phyloP scores from a whole-genome alignment of 1,140 invertebrate genomes.

The Calephelis virginiensis region DNA sequence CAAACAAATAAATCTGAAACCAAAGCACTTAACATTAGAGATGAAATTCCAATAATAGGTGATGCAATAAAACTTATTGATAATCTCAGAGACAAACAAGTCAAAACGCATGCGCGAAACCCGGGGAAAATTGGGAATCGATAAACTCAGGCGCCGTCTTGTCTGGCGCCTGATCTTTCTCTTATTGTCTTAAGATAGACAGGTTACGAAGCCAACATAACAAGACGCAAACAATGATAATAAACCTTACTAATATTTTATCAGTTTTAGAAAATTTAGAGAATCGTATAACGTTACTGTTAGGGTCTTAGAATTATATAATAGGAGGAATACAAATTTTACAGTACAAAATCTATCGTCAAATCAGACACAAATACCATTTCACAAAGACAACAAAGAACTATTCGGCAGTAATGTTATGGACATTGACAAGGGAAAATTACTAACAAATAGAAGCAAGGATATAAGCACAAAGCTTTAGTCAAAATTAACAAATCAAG shows the following conservation, averaged over 20 bases:
- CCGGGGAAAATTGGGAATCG: slow-evolving; percentile 38
- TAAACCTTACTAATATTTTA: no score
- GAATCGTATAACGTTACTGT: no score
- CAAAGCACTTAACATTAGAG: slow-evolving; percentile 5
- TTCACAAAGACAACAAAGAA: no score
- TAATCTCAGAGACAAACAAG: slow-evolving; percentile 43
- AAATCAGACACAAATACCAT: not conserved
- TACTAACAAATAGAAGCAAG: no score
- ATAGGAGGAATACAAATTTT: no score
- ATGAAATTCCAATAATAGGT: slow-evolving; percentile 3
- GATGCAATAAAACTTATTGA: slow-evolving; percentile 6
- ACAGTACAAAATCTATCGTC: not conserved
- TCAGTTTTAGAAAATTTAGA: no score
- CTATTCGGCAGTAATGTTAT: no score
- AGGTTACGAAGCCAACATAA: not conserved
- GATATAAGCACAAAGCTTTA: no score
- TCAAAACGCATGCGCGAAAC: slow-evolving; percentile 46
- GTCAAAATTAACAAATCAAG: no score
- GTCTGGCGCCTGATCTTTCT: slow-evolving; percentile 50
- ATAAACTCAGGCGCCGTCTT: slow-evolving; percentile 63
- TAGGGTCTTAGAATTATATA: no score
- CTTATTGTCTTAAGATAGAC: slow-evolving; percentile 11
- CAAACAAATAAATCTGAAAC: slow-evolving; percentile 15
- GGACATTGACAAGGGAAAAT: no score
- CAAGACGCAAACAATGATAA: no score